Conservation (phyloP, 1,140 invertebrate genomes). For the Brachionus koreanus region DNA sequence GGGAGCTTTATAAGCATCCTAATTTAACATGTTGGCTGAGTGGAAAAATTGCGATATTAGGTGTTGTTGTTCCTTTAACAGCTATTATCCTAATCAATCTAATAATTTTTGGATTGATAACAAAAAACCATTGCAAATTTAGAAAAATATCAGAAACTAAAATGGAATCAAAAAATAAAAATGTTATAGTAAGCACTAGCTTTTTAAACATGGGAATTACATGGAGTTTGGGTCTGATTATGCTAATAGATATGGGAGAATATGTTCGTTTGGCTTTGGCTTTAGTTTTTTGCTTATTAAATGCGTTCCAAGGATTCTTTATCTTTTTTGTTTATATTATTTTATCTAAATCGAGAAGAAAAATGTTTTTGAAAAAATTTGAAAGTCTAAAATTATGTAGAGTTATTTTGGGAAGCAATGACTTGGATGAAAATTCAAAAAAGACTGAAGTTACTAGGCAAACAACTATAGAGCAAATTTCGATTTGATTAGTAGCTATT, state of each 20-base stretch:
- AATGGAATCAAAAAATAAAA: slow-evolving; percentile 17
- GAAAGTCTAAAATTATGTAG: not conserved
- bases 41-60: not conserved
- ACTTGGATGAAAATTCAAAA: not conserved
- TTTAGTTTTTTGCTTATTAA: slow-evolving; percentile 28
- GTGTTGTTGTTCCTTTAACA: not conserved
- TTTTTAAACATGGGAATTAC: slow-evolving; percentile 41
- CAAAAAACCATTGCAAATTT: not conserved
- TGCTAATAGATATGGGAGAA: slow-evolving; percentile 26
- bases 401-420: not conserved
- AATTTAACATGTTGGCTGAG: slow-evolving; percentile 35
- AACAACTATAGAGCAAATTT: not conserved
- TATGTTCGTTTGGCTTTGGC: not conserved
- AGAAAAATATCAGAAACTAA: not conserved
- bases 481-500: not conserved
- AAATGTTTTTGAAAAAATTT: not conserved
- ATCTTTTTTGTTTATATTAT: slow-evolving; percentile 35
- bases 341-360: slow-evolving; percentile 20
- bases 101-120: slow-evolving; percentile 20
- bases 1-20: slow-evolving; percentile 14
- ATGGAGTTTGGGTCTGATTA: slow-evolving; percentile 19
- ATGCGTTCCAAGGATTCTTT: slow-evolving; percentile 38
- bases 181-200: not conserved
- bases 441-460: not conserved
- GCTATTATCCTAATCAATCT: not conserved